Evolutionary conservation across 2,113 vertebrate genomes (phyloP).

Genomic region (Sphyrna mokarran): DNA sequence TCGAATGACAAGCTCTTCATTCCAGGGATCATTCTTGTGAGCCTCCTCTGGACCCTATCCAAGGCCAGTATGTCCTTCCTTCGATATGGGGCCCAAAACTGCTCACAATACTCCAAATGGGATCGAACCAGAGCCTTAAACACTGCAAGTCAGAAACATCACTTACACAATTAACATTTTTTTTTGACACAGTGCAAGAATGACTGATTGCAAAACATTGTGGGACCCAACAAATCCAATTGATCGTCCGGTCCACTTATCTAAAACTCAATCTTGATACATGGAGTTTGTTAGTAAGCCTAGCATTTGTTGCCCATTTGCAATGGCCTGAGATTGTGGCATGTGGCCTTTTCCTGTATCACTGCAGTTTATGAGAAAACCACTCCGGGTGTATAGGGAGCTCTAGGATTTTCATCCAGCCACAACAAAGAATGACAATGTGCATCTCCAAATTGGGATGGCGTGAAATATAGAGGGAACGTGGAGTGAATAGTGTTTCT

Average conservation of each 20-base stretch:
- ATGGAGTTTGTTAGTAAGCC: too few relatives aligned
- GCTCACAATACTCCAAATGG: too few relatives aligned
- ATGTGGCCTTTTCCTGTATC: too few relatives aligned
- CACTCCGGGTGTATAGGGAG: neutral
- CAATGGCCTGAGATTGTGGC: neutral
- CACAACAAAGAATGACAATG: too few relatives aligned
- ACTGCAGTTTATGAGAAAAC: neutral
- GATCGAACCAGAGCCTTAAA: too few relatives aligned
- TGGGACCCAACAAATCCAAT: neutral
- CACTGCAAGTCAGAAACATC: neutral
- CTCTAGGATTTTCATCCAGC: neutral
- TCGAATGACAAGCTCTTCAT: too few relatives aligned
- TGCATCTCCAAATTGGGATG: neutral
- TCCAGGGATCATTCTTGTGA: too few relatives aligned
- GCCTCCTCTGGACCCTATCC: too few relatives aligned
- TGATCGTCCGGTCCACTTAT: neutral
- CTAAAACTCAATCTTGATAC: neutral
- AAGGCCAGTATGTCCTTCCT: too few relatives aligned
- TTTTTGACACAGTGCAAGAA: neutral
- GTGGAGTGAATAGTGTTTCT: neutral
- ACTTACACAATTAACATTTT: neutral
- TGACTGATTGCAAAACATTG: neutral
- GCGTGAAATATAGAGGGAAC: neutral
- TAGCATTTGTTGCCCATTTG: neutral
- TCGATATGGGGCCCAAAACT: too few relatives aligned